Evolutionary conservation across 2,113 vertebrate genomes (phyloP).

Genomic region (Gulo gulo): DNA sequence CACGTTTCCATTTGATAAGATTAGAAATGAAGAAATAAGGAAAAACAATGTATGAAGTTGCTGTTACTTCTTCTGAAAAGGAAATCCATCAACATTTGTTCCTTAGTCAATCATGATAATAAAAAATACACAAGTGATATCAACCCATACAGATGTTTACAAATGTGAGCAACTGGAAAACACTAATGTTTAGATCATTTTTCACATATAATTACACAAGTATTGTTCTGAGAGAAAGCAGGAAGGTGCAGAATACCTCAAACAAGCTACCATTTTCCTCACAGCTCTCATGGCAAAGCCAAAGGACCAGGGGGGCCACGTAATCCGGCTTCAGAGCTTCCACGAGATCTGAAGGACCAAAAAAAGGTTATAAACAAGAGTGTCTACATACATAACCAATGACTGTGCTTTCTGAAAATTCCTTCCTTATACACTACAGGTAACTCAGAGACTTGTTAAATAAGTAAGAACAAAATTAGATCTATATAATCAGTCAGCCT

Average conservation of each 20-base stretch:
- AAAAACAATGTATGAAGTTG: not conserved
- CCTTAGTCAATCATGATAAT: not conserved
- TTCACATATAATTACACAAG: not conserved
- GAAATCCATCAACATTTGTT: not conserved
- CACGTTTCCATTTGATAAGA: not conserved
- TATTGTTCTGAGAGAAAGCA: not conserved
- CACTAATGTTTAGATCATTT: not conserved
- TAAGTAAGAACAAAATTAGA: not conserved
- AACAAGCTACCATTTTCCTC: conserved; percentile 94
- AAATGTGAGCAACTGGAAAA: not conserved
- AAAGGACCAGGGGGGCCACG: conserved; percentile 93
- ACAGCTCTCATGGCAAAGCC: conserved; percentile 96
- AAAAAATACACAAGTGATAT: not conserved
- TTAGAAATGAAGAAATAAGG: not conserved
- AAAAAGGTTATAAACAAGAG: not conserved
- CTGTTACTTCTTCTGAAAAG: not conserved
- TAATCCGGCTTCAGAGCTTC: conserved; percentile 93
- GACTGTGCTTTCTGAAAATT: conserved; percentile 24
- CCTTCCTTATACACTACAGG: not conserved
- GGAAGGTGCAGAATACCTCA: conserved; percentile 87
- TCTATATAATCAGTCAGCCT: not conserved
- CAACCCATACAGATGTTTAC: not conserved
- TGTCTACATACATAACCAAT: not conserved
- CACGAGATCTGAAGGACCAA: conserved; percentile 86
- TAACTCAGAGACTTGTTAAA: not conserved